Base-by-base conservation (phyloP, 1,140 invertebrate genomes). In the Ditylenchus dipsaci region DNA sequence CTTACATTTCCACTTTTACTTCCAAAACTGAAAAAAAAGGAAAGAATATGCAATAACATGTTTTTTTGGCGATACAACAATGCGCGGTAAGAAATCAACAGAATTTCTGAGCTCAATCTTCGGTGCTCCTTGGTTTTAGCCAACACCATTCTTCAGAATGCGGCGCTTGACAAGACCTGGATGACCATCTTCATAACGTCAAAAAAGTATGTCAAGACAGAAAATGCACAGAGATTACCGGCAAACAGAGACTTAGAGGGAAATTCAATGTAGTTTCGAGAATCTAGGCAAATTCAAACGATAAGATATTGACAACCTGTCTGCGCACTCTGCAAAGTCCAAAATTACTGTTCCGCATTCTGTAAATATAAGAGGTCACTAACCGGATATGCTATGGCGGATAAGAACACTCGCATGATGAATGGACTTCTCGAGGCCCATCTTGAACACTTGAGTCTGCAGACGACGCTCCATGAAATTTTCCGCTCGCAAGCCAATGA, bases 131-230 rank as follows among this genome's bases (percentile, higher is more conserved):
- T 95, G 93, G 83, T 93, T 93, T 74, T 92, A 91, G 60, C 83
- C 49, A 79, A 88, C 87, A 80, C 90, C 92, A 87, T 96, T 97
- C 84, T 91, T 90, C 83, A 91, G 84, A 86, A 98, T 99, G 91
- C 96, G 97, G 90, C 96, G 93, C 94, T 98, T 98, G 76, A 98
- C 95, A 86, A 95, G 95, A 67, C 96, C 95, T 73, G 94, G 90
- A 67, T 94, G 88, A 78, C 95, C 95, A 15, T 64, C 67, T 38
- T 5, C 3, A 38, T 38, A 38, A 38, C 3, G 3, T 5, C 11
- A 38, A 38, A 38, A 38, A 11, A 38, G 3, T 38, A 38, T 11
- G 3, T 5, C 3, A 11, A 5, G 11, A 38, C 3, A 38, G 33
- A 38, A 38, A 38, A 38, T 11, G n/a, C n/a, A n/a, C n/a, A 5